Evolutionary conservation across 1,140 invertebrate species (phyloP).

Genomic region (Eubasilissa regina): DNA sequence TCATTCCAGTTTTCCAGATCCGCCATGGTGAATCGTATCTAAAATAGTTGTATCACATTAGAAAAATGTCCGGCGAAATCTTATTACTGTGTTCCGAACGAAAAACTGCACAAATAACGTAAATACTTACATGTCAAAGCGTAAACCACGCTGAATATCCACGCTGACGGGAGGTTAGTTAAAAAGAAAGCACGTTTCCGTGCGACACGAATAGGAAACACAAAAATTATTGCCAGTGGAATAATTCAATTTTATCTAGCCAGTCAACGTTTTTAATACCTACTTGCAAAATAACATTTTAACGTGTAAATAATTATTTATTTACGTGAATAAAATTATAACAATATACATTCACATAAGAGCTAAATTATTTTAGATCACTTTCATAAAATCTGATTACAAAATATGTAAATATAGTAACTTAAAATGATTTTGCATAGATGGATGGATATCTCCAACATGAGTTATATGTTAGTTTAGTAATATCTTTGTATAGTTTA

Average conservation of each 20-base stretch:
- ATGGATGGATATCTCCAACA: too few relatives aligned
- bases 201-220: conserved; percentile 45
- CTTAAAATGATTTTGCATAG: too few relatives aligned
- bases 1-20: conserved; percentile 69
- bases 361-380: too few relatives aligned
- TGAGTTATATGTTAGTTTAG: too few relatives aligned
- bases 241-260: conserved; percentile 24
- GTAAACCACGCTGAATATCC: conserved; percentile 49
- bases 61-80: conserved; percentile 10
- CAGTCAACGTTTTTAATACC: not conserved
- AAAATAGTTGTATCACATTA: conserved; percentile 26
- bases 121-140: conserved; percentile 50
- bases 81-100: not conserved
- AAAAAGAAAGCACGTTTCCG: conserved; percentile 53
- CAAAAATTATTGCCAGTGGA: conserved; percentile 39
- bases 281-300: not conserved
- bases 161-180: conserved; percentile 53
- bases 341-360: too few relatives aligned
- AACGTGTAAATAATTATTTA: too few relatives aligned
- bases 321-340: too few relatives aligned
- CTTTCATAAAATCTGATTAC: too few relatives aligned
- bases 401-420: too few relatives aligned
- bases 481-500: too few relatives aligned
- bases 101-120: conserved; percentile 21
- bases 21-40: conserved; percentile 63